Evolutionary conservation across 2,113 vertebrate genomes (phyloP).

Genomic region (Caloenas nicobarica): DNA sequence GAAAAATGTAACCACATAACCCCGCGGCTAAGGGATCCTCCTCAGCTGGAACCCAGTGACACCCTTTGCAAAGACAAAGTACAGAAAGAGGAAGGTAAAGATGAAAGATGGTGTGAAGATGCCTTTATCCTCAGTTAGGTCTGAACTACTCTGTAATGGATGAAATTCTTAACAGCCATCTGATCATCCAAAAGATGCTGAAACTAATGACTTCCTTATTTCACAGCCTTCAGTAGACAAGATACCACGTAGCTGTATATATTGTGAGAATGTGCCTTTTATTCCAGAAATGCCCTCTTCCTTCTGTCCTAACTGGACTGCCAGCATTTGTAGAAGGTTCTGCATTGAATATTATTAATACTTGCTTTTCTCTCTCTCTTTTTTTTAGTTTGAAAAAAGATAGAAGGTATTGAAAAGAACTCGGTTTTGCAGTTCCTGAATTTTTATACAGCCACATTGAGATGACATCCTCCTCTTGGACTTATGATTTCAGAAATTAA

Average conservation of each 20-base stretch:
- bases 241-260: neutral
- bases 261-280: neutral
- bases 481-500: neutral
- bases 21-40: neutral
- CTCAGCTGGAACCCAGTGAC: neutral
- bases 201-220: neutral
- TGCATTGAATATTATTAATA: neutral
- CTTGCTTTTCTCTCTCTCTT: neutral
- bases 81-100: neutral
- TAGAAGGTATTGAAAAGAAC: neutral
- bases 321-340: neutral
- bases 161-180: neutral
- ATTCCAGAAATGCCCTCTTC: neutral
- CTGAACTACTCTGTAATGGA: neutral
- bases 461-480: neutral
- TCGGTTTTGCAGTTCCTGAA: neutral
- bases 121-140: neutral
- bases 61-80: neutral
- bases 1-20: neutral
- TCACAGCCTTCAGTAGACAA: neutral
- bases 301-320: neutral
- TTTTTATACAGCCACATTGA: neutral
- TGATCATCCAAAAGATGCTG: neutral
- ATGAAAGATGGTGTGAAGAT: neutral
- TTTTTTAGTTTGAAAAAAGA: neutral